Percentiles rank a stretch among this genome's conserved stretches.
Conservation (phyloP, 2,888 invertebrate species). For the Cyclophora albipunctata region DNA sequence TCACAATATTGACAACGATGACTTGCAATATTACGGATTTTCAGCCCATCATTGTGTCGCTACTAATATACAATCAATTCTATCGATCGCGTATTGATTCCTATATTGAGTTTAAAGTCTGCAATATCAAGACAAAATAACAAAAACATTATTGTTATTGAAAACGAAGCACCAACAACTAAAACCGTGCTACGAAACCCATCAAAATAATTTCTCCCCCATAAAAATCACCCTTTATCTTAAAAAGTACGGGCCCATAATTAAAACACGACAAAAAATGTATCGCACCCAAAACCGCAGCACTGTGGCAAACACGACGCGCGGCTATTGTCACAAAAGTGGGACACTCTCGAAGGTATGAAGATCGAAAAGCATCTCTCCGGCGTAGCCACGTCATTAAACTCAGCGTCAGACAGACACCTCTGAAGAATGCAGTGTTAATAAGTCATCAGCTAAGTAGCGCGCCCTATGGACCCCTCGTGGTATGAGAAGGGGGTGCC, state of each 20-base stretch:
- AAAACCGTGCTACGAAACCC: no score
- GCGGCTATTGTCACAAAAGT: slow-evolving; percentile 42
- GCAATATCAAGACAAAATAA: no score
- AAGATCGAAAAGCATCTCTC: slow-evolving; percentile 44
- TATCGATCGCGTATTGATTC: no score
- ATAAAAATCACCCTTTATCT: no score
- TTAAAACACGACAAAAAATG: no score
- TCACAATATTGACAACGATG: slow-evolving; percentile 29
- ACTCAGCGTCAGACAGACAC: slow-evolving; percentile 68
- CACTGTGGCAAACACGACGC: neutral
- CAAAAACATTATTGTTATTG: no score
- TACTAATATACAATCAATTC: no score
- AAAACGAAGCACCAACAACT: no score
- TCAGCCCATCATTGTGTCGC: no score
- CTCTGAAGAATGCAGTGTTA: slow-evolving; percentile 74
- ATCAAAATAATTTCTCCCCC: no score
- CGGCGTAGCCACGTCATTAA: slow-evolving; percentile 61
- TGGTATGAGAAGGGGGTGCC: slow-evolving; percentile 10
- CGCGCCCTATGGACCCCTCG: slow-evolving; percentile 27
- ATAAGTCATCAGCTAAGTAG: slow-evolving; percentile 76
- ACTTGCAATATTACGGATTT: slow-evolving; percentile 18
- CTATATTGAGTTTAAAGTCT: no score
- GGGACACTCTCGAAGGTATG: slow-evolving; percentile 54
- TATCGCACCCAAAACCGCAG: slow-evolving; percentile 18
- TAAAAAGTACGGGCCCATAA: no score